Percentiles rank a stretch among this genome's conserved stretches.
Evolutionary conservation across 1,140 invertebrate species (phyloP).

Genomic region (Orussus abietinus): DNA sequence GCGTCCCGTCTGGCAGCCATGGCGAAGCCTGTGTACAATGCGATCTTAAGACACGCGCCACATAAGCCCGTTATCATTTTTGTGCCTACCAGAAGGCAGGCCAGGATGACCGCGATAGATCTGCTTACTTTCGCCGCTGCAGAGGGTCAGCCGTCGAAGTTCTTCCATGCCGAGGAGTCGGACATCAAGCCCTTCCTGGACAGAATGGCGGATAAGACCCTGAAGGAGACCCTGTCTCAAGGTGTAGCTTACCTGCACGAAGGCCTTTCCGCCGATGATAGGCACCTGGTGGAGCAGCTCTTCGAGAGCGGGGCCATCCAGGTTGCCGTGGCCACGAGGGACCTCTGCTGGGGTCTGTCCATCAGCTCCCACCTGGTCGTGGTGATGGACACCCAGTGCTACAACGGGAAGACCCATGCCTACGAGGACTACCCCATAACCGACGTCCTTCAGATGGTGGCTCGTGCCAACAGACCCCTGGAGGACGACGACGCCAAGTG

Average conservation of each 20-base stretch:
- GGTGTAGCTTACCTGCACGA: conserved; percentile 98
- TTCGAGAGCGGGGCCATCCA: conserved; percentile 93
- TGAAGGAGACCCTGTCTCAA: conserved; percentile 82
- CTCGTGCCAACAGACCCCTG: conserved; percentile 82
- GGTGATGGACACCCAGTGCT: conserved; percentile 95
- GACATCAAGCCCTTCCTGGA: conserved; percentile 86
- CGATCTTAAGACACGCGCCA: conserved; percentile 82
- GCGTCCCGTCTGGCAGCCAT: conserved; percentile 92
- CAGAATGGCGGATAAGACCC: conserved; percentile 81
- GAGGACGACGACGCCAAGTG: conserved; percentile 94
- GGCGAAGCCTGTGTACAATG: conserved; percentile 96
- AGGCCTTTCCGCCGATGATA: conserved; percentile 80
- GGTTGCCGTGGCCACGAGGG: conserved; percentile 84
- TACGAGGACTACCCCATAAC: conserved; percentile 98
- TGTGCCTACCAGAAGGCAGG: conserved; percentile 92
- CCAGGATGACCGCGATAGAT: conserved; percentile 91
- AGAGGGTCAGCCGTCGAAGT: conserved; percentile 77
- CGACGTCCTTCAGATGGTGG: conserved; percentile 97
- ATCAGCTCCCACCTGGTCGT: conserved; percentile 89
- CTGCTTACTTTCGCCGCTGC: conserved; percentile 89
- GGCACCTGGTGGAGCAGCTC: conserved; percentile 85
- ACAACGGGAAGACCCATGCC: conserved; percentile 89
- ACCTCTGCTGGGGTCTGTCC: conserved; percentile 88
- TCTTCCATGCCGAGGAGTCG: conserved; percentile 84
- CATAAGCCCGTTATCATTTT: conserved; percentile 94